Conservation (phyloP, 2,888 invertebrate genomes). For the Drosophila eohydei region DNA sequence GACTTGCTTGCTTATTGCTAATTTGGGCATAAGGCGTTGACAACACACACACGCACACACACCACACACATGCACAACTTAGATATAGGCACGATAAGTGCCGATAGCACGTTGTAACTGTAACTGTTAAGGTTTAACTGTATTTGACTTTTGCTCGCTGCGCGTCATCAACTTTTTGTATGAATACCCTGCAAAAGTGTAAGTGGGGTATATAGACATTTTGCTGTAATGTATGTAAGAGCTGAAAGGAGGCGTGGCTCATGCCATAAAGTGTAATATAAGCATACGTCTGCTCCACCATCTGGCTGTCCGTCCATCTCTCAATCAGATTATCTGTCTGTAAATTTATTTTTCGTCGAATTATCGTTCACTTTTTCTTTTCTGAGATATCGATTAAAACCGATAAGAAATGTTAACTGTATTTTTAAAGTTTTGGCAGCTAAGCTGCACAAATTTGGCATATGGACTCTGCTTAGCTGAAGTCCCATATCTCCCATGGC, state of each 20-base stretch:
- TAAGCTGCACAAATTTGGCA: neutral
- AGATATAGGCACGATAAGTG: slow-evolving; percentile 51
- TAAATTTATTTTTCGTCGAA: neutral
- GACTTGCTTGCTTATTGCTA: slow-evolving; percentile 56
- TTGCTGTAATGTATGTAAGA: neutral
- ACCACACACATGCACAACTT: slow-evolving; percentile 7
- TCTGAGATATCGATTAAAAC: neutral
- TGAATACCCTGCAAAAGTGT: neutral
- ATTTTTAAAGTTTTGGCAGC: neutral
- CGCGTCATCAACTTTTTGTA: slow-evolving; percentile 51
- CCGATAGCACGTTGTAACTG: slow-evolving; percentile 55
- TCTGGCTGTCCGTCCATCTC: too few relatives aligned
- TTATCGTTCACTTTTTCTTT: neutral
- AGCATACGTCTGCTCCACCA: neutral
- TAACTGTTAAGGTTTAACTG: slow-evolving; percentile 38
- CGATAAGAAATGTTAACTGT: neutral
- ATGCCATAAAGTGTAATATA: too few relatives aligned
- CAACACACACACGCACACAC: slow-evolving; percentile 8
- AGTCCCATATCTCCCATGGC: neutral
- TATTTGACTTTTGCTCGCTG: slow-evolving; percentile 21
- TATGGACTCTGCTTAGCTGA: neutral
- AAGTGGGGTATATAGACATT: neutral
- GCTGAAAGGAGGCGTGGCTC: too few relatives aligned
- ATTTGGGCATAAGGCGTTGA: slow-evolving; percentile 72
- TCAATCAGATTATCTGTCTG: neutral